Percentiles rank a stretch among this genome's conserved stretches.
phyloP scores from a whole-genome alignment of 2,888 invertebrate species.

The Noctua fimbriata region DNA sequence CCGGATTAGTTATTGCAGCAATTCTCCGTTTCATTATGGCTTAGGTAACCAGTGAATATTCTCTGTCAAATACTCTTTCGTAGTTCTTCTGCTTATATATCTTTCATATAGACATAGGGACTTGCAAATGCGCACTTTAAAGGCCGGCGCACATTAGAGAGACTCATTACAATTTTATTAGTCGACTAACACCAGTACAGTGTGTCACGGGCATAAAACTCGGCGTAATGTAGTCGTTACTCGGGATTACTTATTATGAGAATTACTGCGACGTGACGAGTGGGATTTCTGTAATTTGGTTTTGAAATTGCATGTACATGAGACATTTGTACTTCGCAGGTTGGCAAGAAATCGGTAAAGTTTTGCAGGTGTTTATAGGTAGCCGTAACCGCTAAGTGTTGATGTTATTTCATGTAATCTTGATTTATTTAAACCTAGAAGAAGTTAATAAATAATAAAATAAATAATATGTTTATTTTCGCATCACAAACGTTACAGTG shows the following conservation, averaged over 20 bases:
- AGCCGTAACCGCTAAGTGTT: background rate
- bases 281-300: constrained; percentile 30
- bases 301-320: constrained; percentile 15
- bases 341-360: background rate
- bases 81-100: constrained; percentile 10
- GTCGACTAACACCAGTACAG: constrained; percentile 49
- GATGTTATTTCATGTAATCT: background rate
- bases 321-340: constrained; percentile 4
- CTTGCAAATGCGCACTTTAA: constrained; percentile 58
- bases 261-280: constrained; percentile 46
- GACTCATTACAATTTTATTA: constrained; percentile 63
- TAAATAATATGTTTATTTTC: no score
- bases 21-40: background rate
- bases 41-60: background rate
- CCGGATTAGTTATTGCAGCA: background rate
- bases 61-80: background rate
- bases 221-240: constrained; percentile 53
- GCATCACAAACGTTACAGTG: no score
- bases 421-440: background rate
- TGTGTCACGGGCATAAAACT: constrained; percentile 53
- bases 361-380: background rate
- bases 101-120: background rate
- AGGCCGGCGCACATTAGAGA: constrained; percentile 45
- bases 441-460: background rate
- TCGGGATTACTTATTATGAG: constrained; percentile 48